Base-by-base conservation (phyloP, 2,113 vertebrate species). In the Cebus imitator region DNA sequence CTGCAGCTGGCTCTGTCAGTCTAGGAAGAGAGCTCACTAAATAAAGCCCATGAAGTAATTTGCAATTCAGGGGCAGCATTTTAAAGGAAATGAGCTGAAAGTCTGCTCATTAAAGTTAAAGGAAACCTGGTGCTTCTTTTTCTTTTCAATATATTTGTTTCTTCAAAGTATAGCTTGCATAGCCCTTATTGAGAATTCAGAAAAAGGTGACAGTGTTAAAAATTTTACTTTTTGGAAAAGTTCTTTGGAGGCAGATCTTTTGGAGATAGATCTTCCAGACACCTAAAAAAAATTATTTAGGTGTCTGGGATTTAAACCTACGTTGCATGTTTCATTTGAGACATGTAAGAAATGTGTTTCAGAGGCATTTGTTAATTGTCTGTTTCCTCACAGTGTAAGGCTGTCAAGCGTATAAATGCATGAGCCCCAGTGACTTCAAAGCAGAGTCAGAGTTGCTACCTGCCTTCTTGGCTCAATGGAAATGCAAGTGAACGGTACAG, bases 1-100 rank as follows among this genome's bases (percentile, higher is more conserved):
- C 93, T 96, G 95, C 99, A 99, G 99, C 99, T 99, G 99, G 81
- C 93, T 97, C 98, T 98, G 98, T 99, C 99, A 87, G 3, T 99
- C 99, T 9, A 0, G 32, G 96, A 55, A 95, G 89, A 79, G 68
- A 43, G 37, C 83, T 82, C 50, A 81, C 97, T 98, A 97, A 98
- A 98, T 98, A 98, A 98, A 98, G 92, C 92, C 43, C 75, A 76
- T 98, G 98, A 98, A 98, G 97, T 98, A 97, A 98, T 91, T 95
- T 85, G 91, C 30, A 93, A 37, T 66, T 97, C 70, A 85, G 86
- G 72, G 58, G 37, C 84, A 95, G 55, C 30, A 37, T 94, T 98
- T 97, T 66, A 96, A 98, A 97, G 95, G 85, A 97, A 97, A 93
- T 64, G 79, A 98, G 92, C 88, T 93, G 87, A 30, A 92, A 97